These are phyloP conservation scores for Slavum lentiscoides DNA, from an alignment of 2,888 invertebrate species.

Conservation along the genomic window DNA sequence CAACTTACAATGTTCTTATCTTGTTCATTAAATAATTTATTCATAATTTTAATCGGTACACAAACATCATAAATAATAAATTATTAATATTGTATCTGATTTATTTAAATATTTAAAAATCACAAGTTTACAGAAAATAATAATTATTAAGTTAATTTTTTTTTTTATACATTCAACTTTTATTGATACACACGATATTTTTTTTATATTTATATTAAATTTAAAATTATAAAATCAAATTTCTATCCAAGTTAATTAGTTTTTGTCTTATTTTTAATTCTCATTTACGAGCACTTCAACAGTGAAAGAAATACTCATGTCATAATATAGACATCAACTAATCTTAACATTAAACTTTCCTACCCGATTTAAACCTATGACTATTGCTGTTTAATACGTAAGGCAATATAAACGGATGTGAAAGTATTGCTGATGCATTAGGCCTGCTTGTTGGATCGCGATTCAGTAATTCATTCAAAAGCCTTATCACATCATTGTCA, in stretches of 20 bases:
- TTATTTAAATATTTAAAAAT: constrained; percentile 4
- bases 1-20: neutral
- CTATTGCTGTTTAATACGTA: constrained; percentile 37
- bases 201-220: neutral
- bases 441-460: constrained; percentile 52
- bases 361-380: constrained; percentile 32
- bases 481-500: constrained; percentile 51
- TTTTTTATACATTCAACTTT: neutral
- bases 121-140: constrained; percentile 15
- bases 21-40: no score
- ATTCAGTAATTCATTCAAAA: constrained; percentile 48
- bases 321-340: neutral
- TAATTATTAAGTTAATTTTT: neutral
- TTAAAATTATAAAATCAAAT: neutral
- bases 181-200: neutral
- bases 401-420: constrained; percentile 52
- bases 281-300: neutral
- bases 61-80: neutral
- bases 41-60: no score
- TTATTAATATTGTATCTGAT: neutral
- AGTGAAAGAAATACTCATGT: neutral
- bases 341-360: constrained; percentile 4
- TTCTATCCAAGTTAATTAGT: neutral
- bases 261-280: neutral
- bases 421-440: constrained; percentile 44